phyloP scores from a whole-genome alignment of 2,797 vertebrate species.

The Tapera naevia region DNA sequence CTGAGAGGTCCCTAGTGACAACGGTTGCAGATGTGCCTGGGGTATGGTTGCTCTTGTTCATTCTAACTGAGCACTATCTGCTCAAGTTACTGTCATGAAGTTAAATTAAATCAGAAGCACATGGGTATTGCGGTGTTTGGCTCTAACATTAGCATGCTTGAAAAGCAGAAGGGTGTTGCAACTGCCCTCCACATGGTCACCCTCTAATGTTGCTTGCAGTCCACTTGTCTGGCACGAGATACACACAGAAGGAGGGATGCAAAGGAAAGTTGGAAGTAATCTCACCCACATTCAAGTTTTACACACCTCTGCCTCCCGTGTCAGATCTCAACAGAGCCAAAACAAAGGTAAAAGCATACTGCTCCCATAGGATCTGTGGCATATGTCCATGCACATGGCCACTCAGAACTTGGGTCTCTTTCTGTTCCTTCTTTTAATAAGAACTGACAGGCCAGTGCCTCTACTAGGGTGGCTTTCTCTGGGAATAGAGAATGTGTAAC shows the following conservation, averaged over 20 bases:
- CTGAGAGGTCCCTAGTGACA: not conserved
- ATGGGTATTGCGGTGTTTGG: no score
- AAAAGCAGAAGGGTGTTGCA: not conserved
- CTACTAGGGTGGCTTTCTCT: not conserved
- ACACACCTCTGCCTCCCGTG: not conserved
- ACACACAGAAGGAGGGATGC: fast-evolving
- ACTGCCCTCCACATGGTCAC: not conserved
- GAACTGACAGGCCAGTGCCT: not conserved
- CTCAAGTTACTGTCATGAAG: not conserved
- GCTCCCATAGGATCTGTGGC: not conserved
- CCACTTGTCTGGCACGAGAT: not conserved
- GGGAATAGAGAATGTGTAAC: not conserved
- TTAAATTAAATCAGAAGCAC: not conserved
- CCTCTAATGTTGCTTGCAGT: not conserved
- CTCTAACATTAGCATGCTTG: not conserved
- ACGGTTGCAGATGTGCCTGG: fast-evolving
- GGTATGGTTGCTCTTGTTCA: not conserved
- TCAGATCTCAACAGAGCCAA: not conserved
- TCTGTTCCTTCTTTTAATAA: not conserved
- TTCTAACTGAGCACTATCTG: fast-evolving
- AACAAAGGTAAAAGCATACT: not conserved
- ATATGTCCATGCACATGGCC: not conserved
- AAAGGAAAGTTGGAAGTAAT: not conserved
- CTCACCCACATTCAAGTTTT: not conserved
- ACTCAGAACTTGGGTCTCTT: not conserved